Evolutionary conservation across 2,797 vertebrate species (phyloP), one percentile per base, ranked within the genome.

Genomic region (Gambusia yucatana): DNA sequence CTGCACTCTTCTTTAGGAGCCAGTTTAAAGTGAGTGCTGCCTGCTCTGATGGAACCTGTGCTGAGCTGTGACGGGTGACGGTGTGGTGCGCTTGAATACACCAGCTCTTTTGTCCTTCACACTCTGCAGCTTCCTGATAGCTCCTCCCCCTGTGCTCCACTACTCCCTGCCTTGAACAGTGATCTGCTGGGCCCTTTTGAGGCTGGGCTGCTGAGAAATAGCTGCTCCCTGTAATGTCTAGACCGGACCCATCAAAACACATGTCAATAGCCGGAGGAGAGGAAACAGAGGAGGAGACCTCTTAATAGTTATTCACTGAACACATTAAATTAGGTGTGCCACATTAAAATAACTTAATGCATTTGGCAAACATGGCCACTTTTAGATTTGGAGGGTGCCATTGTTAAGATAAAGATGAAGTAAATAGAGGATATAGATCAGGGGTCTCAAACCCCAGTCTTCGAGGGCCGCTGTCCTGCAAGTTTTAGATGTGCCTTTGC

Each of bases 21-120:
- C 90, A 87, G 90, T 92, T 93, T 92, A 92, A 95, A 93, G 92
- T 92, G 92, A 94, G 93, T 82, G 93, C 87, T 94, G 90, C 92
- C 86, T 93, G 94, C 94, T 95, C 94, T 91, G 94, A 95, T 94
- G 94, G 94, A 92, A 92, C 94, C 94, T 93, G 93, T 93, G 91
- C 94, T 93, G 94, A 91, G 93, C 96, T 95, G 93, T 94, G 96
- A 96, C 95, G 95, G 95, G 94, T 95, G 94, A 94, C 93, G 93
- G 91, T 91, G 91, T 61, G 92, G 91, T 92, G 92, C 93, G 94
- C 95, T 95, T 96, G 86, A 95, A 93, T 95, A 94, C 94, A 92
- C 93, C 94, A 88, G 94, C 95, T 96, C 94, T 94, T 96, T 96
- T 96, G 96, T 96, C 96, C 96, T 96, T 96, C 96, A 96, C 96